Evolutionary conservation across 1,140 invertebrate genomes (phyloP).

Genomic region (Caerostris extrusa): DNA sequence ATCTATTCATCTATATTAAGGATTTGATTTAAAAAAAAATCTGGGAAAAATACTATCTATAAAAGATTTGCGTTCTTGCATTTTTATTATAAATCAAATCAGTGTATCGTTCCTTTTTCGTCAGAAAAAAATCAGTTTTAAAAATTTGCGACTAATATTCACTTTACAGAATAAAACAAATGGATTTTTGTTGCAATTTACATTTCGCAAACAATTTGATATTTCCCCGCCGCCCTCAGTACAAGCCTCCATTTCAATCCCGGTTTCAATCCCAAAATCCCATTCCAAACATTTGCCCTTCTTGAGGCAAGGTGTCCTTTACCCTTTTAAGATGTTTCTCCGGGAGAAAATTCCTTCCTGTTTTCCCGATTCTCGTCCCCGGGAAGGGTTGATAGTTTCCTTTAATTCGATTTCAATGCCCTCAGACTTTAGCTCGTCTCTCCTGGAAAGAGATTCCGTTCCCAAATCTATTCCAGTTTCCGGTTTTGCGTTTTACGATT

Average conservation of each 20-base stretch:
- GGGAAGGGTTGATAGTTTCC: background rate
- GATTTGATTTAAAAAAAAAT: too few species aligned
- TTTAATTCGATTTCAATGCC: slow-evolving; percentile 8
- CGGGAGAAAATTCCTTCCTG: background rate
- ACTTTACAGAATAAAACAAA: too few species aligned
- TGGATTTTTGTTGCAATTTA: background rate
- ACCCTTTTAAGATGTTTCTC: background rate
- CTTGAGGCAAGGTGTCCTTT: background rate
- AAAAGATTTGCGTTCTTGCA: too few species aligned
- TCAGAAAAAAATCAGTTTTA: too few species aligned
- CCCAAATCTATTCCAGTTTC: background rate
- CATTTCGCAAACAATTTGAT: background rate
- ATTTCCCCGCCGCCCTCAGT: background rate
- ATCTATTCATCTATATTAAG: too few species aligned
- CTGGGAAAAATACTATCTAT: too few species aligned
- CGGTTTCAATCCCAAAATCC: background rate
- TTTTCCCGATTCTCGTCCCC: background rate
- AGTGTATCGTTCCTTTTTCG: too few species aligned
- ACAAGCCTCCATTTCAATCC: background rate
- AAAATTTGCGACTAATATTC: too few species aligned
- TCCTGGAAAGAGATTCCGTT: background rate
- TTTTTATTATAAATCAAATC: too few species aligned
- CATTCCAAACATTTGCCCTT: slow-evolving; percentile 1
- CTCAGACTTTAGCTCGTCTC: background rate
- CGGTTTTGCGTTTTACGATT: slow-evolving; percentile 14